A percentile compares a stretch with the other conserved stretches of the same genome.
Conservation (phyloP, 2,113 vertebrate species). For the Indicator indicator region DNA sequence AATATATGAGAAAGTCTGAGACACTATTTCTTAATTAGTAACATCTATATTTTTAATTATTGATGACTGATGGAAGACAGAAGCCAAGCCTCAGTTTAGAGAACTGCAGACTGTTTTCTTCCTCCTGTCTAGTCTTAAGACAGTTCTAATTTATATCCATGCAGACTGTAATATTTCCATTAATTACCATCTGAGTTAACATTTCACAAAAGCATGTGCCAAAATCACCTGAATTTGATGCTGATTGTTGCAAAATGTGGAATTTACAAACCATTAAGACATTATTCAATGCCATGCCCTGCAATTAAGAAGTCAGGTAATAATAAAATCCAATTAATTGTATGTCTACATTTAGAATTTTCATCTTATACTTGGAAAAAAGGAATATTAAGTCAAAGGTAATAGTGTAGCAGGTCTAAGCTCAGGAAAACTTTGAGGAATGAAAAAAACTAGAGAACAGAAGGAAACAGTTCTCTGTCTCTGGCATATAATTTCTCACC, state of each 20-base stretch:
- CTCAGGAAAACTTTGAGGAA: not conserved
- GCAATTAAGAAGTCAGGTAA: conserved; percentile 73
- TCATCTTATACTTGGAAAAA: conserved; percentile 23
- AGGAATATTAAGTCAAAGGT: conserved; percentile 11
- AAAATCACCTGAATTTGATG: conserved; percentile 57
- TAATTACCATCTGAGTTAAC: conserved; percentile 55
- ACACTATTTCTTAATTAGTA: not conserved
- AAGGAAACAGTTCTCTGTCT: conserved; percentile 48
- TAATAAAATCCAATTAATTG: conserved; percentile 77
- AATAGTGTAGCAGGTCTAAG: not conserved
- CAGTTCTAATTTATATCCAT: not conserved
- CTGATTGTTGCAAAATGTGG: conserved; percentile 56
- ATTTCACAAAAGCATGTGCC: conserved; percentile 34
- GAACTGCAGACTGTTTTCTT: not conserved
- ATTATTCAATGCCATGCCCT: too few species aligned
- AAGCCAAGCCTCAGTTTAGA: not conserved
- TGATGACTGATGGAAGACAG: not conserved
- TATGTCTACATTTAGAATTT: conserved; percentile 49
- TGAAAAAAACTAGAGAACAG: conserved; percentile 44
- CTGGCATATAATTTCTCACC: conserved; percentile 62
- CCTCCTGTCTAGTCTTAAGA: not conserved
- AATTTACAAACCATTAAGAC: conserved; percentile 63
- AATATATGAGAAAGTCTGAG: not conserved
- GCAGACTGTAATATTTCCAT: not conserved
- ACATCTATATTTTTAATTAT: not conserved